Evolutionary conservation across 2,888 invertebrate species (phyloP).

Genomic region (Meliscaeva auricollis): DNA sequence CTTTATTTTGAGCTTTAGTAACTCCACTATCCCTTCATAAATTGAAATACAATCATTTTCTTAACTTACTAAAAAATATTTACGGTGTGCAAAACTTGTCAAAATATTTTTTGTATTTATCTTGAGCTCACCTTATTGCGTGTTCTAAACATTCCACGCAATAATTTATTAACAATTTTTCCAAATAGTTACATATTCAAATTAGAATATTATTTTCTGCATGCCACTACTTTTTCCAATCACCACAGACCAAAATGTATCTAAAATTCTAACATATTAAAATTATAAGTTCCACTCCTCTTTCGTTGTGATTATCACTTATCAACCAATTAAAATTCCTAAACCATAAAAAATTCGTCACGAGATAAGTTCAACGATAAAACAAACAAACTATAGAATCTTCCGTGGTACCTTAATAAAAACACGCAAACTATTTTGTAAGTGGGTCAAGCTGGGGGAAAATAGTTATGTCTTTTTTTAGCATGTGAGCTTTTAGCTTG

Average conservation of each 20-base stretch:
- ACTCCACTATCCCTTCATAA: no score
- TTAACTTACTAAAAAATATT: no score
- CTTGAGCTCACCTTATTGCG: background rate
- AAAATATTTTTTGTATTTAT: background rate
- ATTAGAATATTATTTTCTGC: constrained; percentile 20
- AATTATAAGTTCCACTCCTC: constrained; percentile 7
- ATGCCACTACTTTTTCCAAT: constrained; percentile 14
- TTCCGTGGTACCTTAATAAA: constrained; percentile 47
- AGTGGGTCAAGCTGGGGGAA: constrained; percentile 50
- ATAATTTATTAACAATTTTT: background rate
- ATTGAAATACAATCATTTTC: no score
- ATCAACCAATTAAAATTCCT: constrained; percentile 48
- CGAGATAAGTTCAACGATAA: constrained; percentile 33
- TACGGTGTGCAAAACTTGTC: no score
- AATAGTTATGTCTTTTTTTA: constrained; percentile 19
- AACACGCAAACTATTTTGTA: constrained; percentile 59
- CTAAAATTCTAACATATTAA: constrained; percentile 1
- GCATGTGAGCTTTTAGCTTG: constrained; percentile 36
- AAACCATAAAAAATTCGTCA: constrained; percentile 23
- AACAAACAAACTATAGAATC: constrained; percentile 5
- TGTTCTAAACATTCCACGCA: background rate
- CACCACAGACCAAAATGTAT: constrained; percentile 15
- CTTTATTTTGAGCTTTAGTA: no score
- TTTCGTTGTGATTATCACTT: constrained; percentile 14
- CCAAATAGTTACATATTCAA: background rate